Base-by-base conservation (phyloP, 2,113 vertebrate genomes). In the Alligator mississippiensis region DNA sequence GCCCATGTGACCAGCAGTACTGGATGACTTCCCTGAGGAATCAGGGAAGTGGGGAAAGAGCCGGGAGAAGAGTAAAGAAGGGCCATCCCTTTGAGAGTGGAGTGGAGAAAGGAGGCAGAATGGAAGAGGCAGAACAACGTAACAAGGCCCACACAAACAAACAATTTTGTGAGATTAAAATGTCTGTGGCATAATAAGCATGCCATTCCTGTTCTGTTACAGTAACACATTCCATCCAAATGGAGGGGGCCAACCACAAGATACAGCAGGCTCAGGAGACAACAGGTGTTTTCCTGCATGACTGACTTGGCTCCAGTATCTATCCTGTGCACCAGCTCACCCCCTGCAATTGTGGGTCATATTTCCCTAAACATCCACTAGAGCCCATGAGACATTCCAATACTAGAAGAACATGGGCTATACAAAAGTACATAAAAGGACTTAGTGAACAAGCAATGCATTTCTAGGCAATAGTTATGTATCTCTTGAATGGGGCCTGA, bases 301-400 rank as follows among this genome's bases (percentile, higher is more conserved):
- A 47, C 47, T 47, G 47, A 47, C 47, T 47, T 47, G 77, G 34
- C 14, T 14, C 54, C 75, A 0, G 0, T 5, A 21, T 12, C 81
- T 64, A 15, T 6, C 0, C 0, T 1, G 3, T 18, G 15, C 70
- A n/a, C 21, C 30, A 72, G 18, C 11, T 16, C 55, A 1, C 5
- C 25, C 22, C 17, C 0, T 0, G 6, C 0, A 0, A 59, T 19
- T 25, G 9, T n/a, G 22, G 62, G 92, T 72, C 24, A 25, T 3
- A 3, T 61, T 21, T 84, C 28, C 89, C 76, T 19, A 82, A 0
- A 80, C 78, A 90, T 74, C 28, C 63, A 30, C 3, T 28, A 24
- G 4, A 27, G 55, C 11, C 6, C 27, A 9, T 61, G 64, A 25
- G 0, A 1, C 8, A 11, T 4, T 11, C 38, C 10, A 34, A 16